These are phyloP conservation scores for Thera britannica DNA, from an alignment of 2,888 invertebrate species.

Conservation along the genomic window DNA sequence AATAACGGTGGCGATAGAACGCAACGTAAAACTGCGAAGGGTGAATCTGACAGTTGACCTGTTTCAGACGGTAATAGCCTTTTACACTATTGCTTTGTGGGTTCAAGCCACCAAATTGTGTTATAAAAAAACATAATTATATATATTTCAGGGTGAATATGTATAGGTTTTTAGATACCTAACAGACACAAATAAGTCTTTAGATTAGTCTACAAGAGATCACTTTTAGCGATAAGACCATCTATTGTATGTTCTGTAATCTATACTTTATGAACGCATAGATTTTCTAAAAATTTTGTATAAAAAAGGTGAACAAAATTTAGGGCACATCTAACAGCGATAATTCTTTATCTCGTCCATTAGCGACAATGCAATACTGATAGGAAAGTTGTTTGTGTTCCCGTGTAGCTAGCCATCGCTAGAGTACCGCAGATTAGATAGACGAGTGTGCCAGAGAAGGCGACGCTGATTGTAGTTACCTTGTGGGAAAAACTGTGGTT, in stretches of 20 bases:
- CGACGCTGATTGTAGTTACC: not conserved
- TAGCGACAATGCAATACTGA: not conserved
- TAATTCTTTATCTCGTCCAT: not conserved
- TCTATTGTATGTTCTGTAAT: too few relatives aligned
- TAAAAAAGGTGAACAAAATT: too few relatives aligned
- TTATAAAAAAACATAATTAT: too few relatives aligned
- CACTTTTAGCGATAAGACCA: too few relatives aligned
- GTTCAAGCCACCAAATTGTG: too few relatives aligned
- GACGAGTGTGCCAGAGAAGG: not conserved
- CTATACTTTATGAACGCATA: too few relatives aligned
- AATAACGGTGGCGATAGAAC: constrained; percentile 3
- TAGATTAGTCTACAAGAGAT: too few relatives aligned
- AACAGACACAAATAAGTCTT: too few relatives aligned
- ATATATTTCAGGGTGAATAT: too few relatives aligned
- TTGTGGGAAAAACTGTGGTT: not conserved
- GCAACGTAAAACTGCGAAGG: not conserved
- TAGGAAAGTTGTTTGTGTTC: not conserved
- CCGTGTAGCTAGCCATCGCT: not conserved
- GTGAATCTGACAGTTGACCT: not conserved
- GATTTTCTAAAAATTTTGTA: too few relatives aligned
- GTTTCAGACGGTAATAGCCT: not conserved
- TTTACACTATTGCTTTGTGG: not conserved
- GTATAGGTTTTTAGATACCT: too few relatives aligned
- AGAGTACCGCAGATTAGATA: not conserved
- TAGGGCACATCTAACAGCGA: too few relatives aligned